phyloP scores from a whole-genome alignment of 2,888 invertebrate species.

The Nineta flava region DNA sequence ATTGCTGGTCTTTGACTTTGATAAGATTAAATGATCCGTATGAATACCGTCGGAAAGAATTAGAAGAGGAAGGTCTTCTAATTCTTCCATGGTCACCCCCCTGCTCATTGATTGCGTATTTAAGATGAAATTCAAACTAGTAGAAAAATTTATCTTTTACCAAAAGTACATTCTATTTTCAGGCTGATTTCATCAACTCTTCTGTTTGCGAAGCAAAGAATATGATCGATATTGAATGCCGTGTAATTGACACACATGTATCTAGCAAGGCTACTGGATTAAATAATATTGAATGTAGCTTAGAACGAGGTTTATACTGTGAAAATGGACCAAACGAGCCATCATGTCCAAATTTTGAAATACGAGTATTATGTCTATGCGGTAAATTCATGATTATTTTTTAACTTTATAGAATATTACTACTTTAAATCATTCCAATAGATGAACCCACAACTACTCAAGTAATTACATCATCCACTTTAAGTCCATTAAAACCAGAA shows the following conservation, averaged over 20 bases:
- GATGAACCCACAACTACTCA: background rate
- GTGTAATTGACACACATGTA: slow-evolving; percentile 45
- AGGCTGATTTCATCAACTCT: slow-evolving; percentile 26
- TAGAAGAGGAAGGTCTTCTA: no score
- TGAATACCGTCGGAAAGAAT: no score
- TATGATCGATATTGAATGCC: slow-evolving; percentile 61
- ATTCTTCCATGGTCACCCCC: no score
- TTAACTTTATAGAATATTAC: slow-evolving; percentile 5
- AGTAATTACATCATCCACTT: background rate
- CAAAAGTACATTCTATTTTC: no score
- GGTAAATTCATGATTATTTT: slow-evolving; percentile 12
- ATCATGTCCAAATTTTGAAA: slow-evolving; percentile 67
- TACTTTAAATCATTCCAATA: slow-evolving; percentile 2
- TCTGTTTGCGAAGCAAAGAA: slow-evolving; percentile 42
- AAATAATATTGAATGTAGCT: slow-evolving; percentile 52
- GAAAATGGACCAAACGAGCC: slow-evolving; percentile 18
- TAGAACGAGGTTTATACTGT: slow-evolving; percentile 58
- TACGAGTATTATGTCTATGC: slow-evolving; percentile 58
- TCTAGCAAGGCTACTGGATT: slow-evolving; percentile 53
- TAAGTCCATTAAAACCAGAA: no score
- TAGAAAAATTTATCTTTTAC: no score
- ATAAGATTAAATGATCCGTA: no score
- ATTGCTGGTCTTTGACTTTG: no score
- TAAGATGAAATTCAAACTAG: no score
- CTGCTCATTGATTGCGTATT: no score